phyloP scores from a whole-genome alignment of 2,113 vertebrate genomes.

The Zosterops lateralis region DNA sequence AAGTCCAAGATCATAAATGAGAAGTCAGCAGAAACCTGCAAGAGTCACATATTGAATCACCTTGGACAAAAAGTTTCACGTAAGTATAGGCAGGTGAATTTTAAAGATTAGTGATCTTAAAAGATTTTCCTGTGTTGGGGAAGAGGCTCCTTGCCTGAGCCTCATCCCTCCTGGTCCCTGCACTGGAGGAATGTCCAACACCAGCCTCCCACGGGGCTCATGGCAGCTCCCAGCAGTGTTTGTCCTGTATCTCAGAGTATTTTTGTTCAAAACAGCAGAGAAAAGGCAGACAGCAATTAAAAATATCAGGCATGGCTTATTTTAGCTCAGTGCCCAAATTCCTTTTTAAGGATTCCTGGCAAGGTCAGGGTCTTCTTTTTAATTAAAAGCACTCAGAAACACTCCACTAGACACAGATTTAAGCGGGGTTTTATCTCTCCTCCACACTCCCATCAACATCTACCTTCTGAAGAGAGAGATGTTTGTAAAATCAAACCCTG shows the following conservation, averaged over 20 bases:
- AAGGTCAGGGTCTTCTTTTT: background rate
- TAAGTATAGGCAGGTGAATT: rapidly evolving
- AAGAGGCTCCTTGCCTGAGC: background rate
- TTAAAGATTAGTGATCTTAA: background rate
- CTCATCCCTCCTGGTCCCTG: background rate
- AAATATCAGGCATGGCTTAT: background rate
- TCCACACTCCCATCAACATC: background rate
- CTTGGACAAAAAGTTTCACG: rapidly evolving
- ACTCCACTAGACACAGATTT: rapidly evolving
- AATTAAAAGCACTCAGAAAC: background rate
- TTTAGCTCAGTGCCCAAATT: background rate
- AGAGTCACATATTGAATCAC: rapidly evolving
- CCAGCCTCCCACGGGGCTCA: rapidly evolving
- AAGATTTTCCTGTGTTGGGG: too few species aligned
- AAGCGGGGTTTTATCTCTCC: background rate
- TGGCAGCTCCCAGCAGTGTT: background rate
- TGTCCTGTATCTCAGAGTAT: background rate
- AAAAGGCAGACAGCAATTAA: background rate
- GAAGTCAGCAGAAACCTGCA: background rate
- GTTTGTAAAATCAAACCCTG: background rate
- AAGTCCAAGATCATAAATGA: background rate
- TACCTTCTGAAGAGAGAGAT: background rate
- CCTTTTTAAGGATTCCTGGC: background rate
- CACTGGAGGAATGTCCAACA: background rate
- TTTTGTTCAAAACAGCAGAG: background rate